Percentiles rank a stretch among this genome's conserved stretches.
Evolutionary conservation across 2,888 invertebrate species (phyloP).

Genomic region (Conus canariensis): DNA sequence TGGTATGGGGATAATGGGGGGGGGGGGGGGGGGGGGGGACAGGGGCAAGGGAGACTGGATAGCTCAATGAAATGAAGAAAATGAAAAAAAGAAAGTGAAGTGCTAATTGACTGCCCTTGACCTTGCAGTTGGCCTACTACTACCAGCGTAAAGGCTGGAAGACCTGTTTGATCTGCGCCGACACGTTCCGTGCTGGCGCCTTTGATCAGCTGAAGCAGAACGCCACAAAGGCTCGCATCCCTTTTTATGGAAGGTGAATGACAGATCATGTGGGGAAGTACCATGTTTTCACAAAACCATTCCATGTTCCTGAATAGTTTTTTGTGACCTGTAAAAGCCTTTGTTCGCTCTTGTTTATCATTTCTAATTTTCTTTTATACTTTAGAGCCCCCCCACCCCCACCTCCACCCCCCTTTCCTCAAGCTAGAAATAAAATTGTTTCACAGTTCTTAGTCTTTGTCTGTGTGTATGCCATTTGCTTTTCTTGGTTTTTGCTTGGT

Average conservation of each 20-base stretch:
- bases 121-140: slow-evolving; percentile 91
- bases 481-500: too few species aligned
- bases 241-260: slow-evolving; percentile 95
- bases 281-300: background rate
- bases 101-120: too few species aligned
- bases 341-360: background rate
- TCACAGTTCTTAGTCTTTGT: too few species aligned
- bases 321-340: background rate
- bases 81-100: too few species aligned
- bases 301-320: background rate
- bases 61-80: too few species aligned
- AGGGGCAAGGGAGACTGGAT: too few species aligned
- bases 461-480: too few species aligned
- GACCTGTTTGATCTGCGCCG: slow-evolving; percentile 98
- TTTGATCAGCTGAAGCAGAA: slow-evolving; percentile 99
- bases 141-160: slow-evolving; percentile 99
- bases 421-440: too few species aligned
- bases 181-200: slow-evolving; percentile 99
- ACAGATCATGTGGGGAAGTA: background rate
- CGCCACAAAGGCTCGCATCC: slow-evolving; percentile 99
- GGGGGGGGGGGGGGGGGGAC: too few species aligned
- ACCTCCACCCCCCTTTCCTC: background rate
- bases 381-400: too few species aligned
- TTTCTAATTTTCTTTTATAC: background rate
- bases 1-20: too few species aligned